A percentile compares a stretch with the other conserved stretches of the same genome.
Evolutionary conservation across 2,888 invertebrate species (phyloP).

Genomic region (Watsonalla binaria): DNA sequence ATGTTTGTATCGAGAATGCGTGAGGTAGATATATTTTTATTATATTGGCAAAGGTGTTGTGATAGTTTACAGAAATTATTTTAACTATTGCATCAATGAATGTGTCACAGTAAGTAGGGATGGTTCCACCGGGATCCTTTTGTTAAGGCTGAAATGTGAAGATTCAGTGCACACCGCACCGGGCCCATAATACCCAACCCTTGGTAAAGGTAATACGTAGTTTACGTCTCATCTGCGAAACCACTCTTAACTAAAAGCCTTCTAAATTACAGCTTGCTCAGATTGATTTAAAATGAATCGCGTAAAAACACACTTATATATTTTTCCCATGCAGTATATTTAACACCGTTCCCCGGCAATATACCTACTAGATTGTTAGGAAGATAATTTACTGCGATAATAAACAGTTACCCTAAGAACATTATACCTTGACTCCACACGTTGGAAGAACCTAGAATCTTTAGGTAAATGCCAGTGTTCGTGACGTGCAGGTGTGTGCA

Average conservation of each 20-base stretch:
- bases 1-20: slow-evolving; percentile 2
- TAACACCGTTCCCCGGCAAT: no score
- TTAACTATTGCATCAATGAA: slow-evolving; percentile 22
- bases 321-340: no score
- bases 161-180: slow-evolving; percentile 71
- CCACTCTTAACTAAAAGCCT: slow-evolving; percentile 74
- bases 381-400: no score
- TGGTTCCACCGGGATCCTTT: slow-evolving; percentile 67
- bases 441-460: no score
- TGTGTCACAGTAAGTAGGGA: slow-evolving; percentile 41
- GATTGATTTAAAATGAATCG: slow-evolving; percentile 74
- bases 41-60: slow-evolving; percentile 12
- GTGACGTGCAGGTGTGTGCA: not conserved
- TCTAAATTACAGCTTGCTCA: slow-evolving; percentile 69
- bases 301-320: slow-evolving; percentile 3
- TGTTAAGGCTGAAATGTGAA: slow-evolving; percentile 68
- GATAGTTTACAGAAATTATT: slow-evolving; percentile 13
- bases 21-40: not conserved
- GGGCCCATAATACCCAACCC: slow-evolving; percentile 68
- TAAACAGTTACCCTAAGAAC: no score
- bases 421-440: no score
- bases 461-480: not conserved
- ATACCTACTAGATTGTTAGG: no score
- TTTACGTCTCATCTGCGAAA: slow-evolving; percentile 76
- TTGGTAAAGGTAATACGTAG: slow-evolving; percentile 49